A percentile compares a stretch with the other conserved stretches of the same genome.
Evolutionary conservation across 2,797 vertebrate genomes (phyloP).

Genomic region (Euphonia xanthogaster): DNA sequence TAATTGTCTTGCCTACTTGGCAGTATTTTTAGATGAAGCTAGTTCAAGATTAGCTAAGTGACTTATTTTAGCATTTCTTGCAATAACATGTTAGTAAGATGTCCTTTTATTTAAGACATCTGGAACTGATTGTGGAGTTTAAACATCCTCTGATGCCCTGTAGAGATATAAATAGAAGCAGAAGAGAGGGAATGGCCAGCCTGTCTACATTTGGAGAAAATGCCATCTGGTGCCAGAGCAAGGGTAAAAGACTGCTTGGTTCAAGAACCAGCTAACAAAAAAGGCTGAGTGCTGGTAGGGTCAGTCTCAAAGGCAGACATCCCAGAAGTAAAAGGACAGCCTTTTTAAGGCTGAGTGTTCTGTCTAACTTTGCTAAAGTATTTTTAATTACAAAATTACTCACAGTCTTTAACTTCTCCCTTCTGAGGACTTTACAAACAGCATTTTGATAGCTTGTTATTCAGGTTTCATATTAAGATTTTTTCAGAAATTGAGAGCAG

Average conservation of each 20-base stretch:
- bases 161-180: not conserved
- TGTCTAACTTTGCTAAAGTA: not conserved
- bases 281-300: not conserved
- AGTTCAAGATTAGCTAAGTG: not conserved
- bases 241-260: not conserved
- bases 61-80: slow-evolving; percentile 37
- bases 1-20: slow-evolving; percentile 11
- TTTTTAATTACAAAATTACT: not conserved
- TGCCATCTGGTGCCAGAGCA: not conserved
- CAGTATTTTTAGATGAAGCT: slow-evolving; percentile 18
- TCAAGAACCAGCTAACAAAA: not conserved
- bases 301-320: not conserved
- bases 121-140: not conserved
- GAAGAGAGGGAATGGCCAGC: not conserved
- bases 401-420: not conserved
- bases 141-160: not conserved
- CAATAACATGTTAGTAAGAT: not conserved
- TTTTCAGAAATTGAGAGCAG: not conserved
- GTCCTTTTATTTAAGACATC: not conserved
- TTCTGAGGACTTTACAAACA: not conserved
- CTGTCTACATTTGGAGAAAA: not conserved
- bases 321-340: not conserved
- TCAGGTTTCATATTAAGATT: not conserved
- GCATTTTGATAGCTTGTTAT: not conserved
- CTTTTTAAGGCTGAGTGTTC: not conserved